These are phyloP conservation scores for Tokudaia muenninki DNA, from an alignment of 2,797 vertebrate species.

Conservation along the genomic window DNA sequence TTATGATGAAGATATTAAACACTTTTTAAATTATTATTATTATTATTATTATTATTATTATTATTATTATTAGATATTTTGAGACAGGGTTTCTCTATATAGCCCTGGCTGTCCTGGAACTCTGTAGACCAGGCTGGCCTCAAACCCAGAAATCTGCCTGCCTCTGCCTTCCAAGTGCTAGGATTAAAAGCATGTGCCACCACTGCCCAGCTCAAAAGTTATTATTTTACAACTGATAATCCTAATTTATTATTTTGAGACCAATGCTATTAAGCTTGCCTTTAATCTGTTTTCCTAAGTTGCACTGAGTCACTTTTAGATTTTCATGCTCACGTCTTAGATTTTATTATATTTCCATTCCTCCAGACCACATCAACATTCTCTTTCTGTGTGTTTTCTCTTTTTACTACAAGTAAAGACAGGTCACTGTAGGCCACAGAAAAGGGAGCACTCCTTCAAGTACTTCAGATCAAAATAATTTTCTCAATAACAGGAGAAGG, in stretches of 20 bases:
- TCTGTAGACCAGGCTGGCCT: too few species aligned
- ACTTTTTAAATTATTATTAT: background rate
- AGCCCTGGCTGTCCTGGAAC: too few species aligned
- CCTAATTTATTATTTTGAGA: background rate
- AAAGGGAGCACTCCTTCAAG: slow-evolving; percentile 56
- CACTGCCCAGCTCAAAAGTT: too few species aligned
- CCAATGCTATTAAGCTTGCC: background rate
- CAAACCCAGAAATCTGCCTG: too few species aligned
- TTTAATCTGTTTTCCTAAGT: slow-evolving; percentile 60
- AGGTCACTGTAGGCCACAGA: background rate
- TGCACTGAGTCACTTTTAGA: background rate
- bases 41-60: too few species aligned
- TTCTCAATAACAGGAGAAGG: slow-evolving; percentile 50
- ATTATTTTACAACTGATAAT: background rate
- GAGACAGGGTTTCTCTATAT: too few species aligned
- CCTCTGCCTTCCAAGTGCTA: too few species aligned
- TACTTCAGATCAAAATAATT: slow-evolving; percentile 57
- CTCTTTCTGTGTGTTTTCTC: background rate
- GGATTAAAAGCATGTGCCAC: too few species aligned
- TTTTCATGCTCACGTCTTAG: slow-evolving; percentile 4
- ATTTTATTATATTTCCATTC: slow-evolving; percentile 37
- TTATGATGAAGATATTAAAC: background rate
- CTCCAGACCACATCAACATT: background rate
- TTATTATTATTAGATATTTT: too few species aligned
- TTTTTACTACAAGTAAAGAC: slow-evolving; percentile 15